These are phyloP conservation scores for Ascidia mentula DNA, from an alignment of 23 tunicate species.

Conservation along the genomic window DNA sequence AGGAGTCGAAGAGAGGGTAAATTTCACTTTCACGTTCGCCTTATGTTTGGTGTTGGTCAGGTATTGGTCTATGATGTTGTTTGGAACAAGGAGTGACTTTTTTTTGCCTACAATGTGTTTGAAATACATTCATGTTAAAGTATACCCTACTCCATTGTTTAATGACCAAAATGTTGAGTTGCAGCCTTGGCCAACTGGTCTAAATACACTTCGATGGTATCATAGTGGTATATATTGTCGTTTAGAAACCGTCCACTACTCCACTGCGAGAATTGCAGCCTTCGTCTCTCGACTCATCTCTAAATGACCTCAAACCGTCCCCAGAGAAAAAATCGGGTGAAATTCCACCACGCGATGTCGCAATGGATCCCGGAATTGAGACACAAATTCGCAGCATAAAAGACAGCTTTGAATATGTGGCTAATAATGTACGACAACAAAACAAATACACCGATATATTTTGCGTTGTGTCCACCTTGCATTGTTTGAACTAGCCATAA, in stretches of 20 bases:
- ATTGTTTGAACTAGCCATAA: too few species aligned
- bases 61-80: too few species aligned
- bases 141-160: neutral
- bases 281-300: neutral
- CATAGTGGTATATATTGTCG: too few species aligned
- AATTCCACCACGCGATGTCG: neutral
- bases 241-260: neutral
- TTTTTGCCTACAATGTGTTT: too few species aligned
- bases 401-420: constrained; percentile 72
- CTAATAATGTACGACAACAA: constrained; percentile 73
- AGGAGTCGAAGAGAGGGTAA: neutral
- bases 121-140: too few species aligned
- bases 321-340: neutral
- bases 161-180: too few species aligned
- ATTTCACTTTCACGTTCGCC: neutral
- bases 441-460: too few species aligned
- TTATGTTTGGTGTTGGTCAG: too few species aligned
- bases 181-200: too few species aligned
- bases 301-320: neutral
- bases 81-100: too few species aligned
- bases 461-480: too few species aligned
- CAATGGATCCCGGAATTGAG: constrained; percentile 8
- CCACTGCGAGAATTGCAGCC: constrained; percentile 46
- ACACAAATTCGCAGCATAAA: constrained; percentile 43
- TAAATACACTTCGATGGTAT: too few species aligned